Evolutionary conservation across 2,797 vertebrate genomes (phyloP), one percentile per base, ranked within the genome.

Genomic region (Lepilemur ruficaudatus): DNA sequence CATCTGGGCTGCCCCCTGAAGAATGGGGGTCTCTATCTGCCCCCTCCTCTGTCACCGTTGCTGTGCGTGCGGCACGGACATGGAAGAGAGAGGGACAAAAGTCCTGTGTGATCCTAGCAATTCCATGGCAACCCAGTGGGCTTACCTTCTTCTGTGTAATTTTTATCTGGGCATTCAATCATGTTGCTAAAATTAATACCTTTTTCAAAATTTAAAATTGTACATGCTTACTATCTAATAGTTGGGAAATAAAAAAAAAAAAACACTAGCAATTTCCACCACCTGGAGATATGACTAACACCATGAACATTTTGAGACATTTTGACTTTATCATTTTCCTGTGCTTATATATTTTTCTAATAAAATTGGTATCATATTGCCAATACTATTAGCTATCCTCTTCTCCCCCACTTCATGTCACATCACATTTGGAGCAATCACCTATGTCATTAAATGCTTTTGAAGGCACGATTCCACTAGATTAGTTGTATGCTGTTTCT

Each of bases 141-240:
- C 0, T 28, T 3, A 14, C 13, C 28, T 91, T 35, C 76, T 69
- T 73, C n/a, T 30, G 12, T 9, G 48, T 10, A 46, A 48, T 46
- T 92, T 86, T 55, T 25, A 92, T 65, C 69, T 25, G n/a, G 79
- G 12, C 14, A n/a, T 32, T 80, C 14, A 81, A 92, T 50, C 61
- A 46, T 73, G 89, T 91, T 55, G 43, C 91, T 48, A 61, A 92
- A 65, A 30, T 67, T 46, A 90, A 69, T 63, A n/a, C 32, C 32
- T 87, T 75, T 75, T 14, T 65, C 69, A 23, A 61, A 79, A 78
- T 46, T 90, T 69, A 65, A 92, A 93, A 94, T 72, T 41, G 17
- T 8, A 9, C 2, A 20, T 84, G 65, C n/a, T 92, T 67, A 90
- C 59, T 48, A 72, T 55, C 35, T 13, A 84, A 67, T 41, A 35